Base-by-base conservation (phyloP, 2,113 vertebrate genomes). In the Opisthocomus hoazin region DNA sequence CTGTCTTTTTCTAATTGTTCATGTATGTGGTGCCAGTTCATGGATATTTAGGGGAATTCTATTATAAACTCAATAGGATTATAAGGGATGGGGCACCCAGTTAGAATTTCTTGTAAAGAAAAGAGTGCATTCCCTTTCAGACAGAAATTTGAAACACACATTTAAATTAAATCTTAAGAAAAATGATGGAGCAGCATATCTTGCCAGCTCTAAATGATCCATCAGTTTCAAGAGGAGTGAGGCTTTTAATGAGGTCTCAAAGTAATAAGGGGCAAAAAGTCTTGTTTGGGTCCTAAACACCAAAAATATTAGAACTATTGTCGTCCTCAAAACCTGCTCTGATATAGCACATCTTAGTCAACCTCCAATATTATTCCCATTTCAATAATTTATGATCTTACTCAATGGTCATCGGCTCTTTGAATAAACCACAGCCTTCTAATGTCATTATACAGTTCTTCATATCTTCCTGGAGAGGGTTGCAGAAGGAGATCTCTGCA, bases 401-500 rank as follows among this genome's bases (percentile, higher is more conserved):
- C 97, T 97, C 94, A 92, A 97, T 95, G 45, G 94, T 93, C 89
- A 94, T 94, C 0, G 96, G 93, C 54, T 97, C 94, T 86, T 97
- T 96, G 93, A 97, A 96, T 73, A 97, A 91, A 60, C 96, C 96
- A n/a, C 93, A 96, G 37, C 96, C 96, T 92, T 97, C 96, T 78
- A 97, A 87, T 0, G 90, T 94, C 93, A 97, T 95, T 37, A 96
- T 66, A 0, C 96, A 97, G 54, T 96, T 97, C 66, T 94, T 97
- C 89, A 97, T 96, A 16, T 96, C 96, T 93, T 97, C 96, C 64
- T 95, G 96, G 56, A 97, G 96, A 50, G 95, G 97, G 61, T 97
- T 97, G 68, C 96, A 96, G 93, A 97, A 97, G 39, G 95, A 97
- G 57, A 97, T 96, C 76, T 97, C 96, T 83, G 93, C 95, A 50